These are phyloP conservation scores for Pituophis catenifer DNA, from an alignment of 2,113 vertebrate genomes.

Conservation along the genomic window DNA sequence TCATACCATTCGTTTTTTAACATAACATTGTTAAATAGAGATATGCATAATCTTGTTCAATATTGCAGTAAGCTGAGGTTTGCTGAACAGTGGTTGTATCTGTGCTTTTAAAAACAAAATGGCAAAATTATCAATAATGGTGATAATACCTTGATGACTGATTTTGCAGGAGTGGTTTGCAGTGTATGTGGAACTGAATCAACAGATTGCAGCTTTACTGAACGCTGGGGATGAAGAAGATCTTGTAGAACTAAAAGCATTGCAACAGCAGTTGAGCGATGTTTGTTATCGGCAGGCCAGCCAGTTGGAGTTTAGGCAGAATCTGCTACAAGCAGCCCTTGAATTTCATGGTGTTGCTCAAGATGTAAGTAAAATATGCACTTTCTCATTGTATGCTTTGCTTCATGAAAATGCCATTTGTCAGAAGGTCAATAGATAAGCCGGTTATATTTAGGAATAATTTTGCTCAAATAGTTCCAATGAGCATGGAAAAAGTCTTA, in stretches of 20 bases:
- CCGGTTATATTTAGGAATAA: neutral
- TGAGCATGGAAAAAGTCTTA: neutral
- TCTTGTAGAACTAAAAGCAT: conserved; percentile 85
- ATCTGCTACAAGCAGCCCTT: conserved; percentile 90
- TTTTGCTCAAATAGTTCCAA: neutral
- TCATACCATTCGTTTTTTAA: neutral
- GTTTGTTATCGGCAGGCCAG: conserved; percentile 97
- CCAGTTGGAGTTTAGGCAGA: conserved; percentile 94
- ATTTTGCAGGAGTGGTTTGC: conserved; percentile 94
- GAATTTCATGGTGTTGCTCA: conserved; percentile 92
- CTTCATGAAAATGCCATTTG: neutral
- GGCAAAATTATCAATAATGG: neutral
- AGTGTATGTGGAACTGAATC: conserved; percentile 97
- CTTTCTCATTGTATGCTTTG: neutral
- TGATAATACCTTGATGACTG: neutral
- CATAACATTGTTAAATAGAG: neutral
- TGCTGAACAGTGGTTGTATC: neutral
- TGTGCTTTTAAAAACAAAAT: neutral
- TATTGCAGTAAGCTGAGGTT: neutral
- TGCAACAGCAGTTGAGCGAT: conserved; percentile 97
- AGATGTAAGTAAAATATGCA: conserved; percentile 78
- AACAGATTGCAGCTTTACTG: conserved; percentile 93
- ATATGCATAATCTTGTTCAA: neutral
- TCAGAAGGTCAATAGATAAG: neutral
- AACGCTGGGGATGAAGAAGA: conserved; percentile 93